Percentiles rank a stretch among this genome's conserved stretches.
phyloP scores from a whole-genome alignment of 2,888 invertebrate species.

The Sarcophaga subvicina region DNA sequence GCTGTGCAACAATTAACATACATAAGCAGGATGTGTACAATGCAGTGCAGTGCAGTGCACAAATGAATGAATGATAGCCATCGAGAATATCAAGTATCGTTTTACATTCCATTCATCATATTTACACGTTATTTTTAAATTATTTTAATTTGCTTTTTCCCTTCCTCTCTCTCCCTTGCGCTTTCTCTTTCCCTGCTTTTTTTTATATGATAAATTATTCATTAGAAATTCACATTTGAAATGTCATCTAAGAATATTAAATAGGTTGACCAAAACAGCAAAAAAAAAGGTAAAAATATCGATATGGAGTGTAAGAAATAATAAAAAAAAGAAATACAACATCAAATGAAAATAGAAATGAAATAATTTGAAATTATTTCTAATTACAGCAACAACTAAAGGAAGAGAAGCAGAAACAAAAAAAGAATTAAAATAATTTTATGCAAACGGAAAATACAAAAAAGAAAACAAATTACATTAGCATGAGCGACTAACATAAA shows the following conservation, averaged over 20 bases:
- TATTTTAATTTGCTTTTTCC: too few species aligned
- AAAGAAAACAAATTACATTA: neutral
- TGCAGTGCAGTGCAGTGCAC: too few species aligned
- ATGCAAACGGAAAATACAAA: conserved; percentile 53
- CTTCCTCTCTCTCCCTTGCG: too few species aligned
- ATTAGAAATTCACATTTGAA: neutral
- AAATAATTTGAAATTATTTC: conserved; percentile 53
- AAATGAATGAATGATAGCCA: too few species aligned
- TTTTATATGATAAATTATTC: conserved; percentile 9
- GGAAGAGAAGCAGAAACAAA: neutral
- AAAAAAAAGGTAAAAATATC: neutral
- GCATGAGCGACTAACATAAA: conserved; percentile 5
- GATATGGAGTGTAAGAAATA: neutral
- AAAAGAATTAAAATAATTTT: conserved; percentile 63
- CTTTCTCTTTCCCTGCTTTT: conserved; percentile 4
- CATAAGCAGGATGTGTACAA: too few species aligned
- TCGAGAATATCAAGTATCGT: too few species aligned
- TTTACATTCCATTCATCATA: conserved; percentile 31
- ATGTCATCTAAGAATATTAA: conserved; percentile 44
- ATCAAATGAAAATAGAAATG: conserved; percentile 50
- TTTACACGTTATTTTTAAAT: conserved; percentile 20
- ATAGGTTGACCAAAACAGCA: conserved; percentile 46
- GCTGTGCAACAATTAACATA: neutral
- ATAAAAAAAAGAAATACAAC: conserved; percentile 16
- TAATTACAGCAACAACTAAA: conserved; percentile 31